Evolutionary conservation across 2,113 vertebrate species (phyloP).

Genomic region (Poeciliopsis retropinna): DNA sequence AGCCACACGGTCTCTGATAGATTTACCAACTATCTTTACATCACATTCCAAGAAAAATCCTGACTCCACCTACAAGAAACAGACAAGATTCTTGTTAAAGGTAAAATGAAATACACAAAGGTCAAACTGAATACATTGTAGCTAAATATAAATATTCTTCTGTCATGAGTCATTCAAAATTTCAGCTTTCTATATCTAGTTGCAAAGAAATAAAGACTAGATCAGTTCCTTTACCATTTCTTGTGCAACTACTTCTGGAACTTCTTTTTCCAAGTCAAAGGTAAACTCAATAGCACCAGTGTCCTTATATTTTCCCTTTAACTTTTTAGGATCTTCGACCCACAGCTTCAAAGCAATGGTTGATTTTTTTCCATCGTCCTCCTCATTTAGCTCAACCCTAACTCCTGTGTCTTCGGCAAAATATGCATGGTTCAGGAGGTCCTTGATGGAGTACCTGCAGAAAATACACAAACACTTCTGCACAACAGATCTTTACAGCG

Average conservation of each 20-base stretch:
- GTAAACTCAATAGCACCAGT: constrained; percentile 97
- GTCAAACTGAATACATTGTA: not conserved
- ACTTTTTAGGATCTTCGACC: constrained; percentile 97
- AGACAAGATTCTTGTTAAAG: constrained; percentile 2
- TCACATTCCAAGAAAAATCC: constrained; percentile 96
- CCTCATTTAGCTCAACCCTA: constrained; percentile 96
- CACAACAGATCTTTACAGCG: constrained; percentile 21
- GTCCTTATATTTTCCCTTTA: constrained; percentile 99
- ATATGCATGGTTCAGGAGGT: constrained; percentile 96
- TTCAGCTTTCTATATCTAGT: not conserved
- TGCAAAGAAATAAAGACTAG: not conserved
- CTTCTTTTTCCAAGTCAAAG: constrained; percentile 92
- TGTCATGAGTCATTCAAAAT: not conserved
- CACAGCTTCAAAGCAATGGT: constrained; percentile 96
- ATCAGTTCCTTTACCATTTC: constrained; percentile 88
- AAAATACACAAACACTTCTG: constrained; percentile 45
- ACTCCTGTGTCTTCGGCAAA: constrained; percentile 98
- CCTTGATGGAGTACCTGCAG: constrained; percentile 95
- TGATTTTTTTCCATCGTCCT: constrained; percentile 93
- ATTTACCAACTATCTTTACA: constrained; percentile 94
- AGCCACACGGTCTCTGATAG: constrained; percentile 93
- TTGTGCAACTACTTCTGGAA: constrained; percentile 95
- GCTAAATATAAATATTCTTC: not conserved
- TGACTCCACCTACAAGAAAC: constrained; percentile 88
- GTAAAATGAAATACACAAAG: not conserved